phyloP scores from a whole-genome alignment of 2,113 vertebrate species.

The Rutilus rutilus region DNA sequence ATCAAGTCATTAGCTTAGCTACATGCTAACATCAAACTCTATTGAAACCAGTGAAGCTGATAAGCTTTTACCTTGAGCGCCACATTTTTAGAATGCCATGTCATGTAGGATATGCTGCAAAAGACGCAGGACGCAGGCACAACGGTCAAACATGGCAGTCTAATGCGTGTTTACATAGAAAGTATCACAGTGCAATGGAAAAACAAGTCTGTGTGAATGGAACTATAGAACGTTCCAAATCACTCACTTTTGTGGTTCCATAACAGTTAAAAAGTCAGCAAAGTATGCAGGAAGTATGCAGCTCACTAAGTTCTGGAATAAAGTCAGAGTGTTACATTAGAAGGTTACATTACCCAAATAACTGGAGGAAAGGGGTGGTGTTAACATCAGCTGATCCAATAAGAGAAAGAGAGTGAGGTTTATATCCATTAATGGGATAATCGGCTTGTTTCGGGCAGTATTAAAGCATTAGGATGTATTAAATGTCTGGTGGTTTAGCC shows the following conservation, averaged over 20 bases:
- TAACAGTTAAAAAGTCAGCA: not conserved
- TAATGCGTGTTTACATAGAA: no score
- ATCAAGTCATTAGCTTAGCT: not conserved
- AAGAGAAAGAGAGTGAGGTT: constrained; percentile 25
- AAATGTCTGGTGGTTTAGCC: constrained; percentile 42
- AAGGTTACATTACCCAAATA: constrained; percentile 56
- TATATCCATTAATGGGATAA: constrained; percentile 46
- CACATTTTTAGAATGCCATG: no score
- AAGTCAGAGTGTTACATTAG: constrained; percentile 24
- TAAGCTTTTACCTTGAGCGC: no score
- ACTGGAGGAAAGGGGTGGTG: constrained; percentile 21
- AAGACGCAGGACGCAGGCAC: no score
- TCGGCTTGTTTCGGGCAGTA: constrained; percentile 33
- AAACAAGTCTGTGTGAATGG: no score
- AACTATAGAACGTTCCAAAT: no score
- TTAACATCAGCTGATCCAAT: constrained; percentile 49
- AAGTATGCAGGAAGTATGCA: constrained; percentile 14
- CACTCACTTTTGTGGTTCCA: not conserved
- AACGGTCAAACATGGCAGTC: no score
- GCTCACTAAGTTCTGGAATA: constrained; percentile 5
- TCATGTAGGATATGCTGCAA: no score
- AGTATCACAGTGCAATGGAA: no score
- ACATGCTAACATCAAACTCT: not conserved
- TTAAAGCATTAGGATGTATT: constrained; percentile 36
- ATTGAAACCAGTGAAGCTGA: not conserved